phyloP scores from a whole-genome alignment of 2,888 invertebrate genomes.

The Melinaea menophilus region DNA sequence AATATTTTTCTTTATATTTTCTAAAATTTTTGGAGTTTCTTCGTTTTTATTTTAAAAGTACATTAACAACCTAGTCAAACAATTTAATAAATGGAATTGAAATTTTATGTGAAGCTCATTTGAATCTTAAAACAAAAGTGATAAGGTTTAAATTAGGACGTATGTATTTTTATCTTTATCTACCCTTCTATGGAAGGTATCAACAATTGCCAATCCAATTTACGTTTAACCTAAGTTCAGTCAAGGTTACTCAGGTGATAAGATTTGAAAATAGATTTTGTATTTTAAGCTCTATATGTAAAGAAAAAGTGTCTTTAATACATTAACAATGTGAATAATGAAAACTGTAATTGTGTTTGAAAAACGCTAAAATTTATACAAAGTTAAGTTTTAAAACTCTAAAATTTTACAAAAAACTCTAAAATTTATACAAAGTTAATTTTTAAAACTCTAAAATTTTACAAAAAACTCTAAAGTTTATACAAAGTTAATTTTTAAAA shows the following conservation, averaged over 20 bases:
- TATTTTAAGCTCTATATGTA: not conserved
- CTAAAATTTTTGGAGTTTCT: not conserved
- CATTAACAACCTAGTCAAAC: not conserved
- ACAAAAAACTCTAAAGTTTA: no score
- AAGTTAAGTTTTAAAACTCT: no score
- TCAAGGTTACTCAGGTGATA: conserved; percentile 18
- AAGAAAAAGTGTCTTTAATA: not conserved
- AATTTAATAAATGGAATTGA: conserved; percentile 2
- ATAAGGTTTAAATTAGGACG: not conserved
- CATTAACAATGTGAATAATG: no score
- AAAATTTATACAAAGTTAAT: no score
- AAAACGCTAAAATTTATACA: no score
- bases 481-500: no score
- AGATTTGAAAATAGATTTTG: conserved; percentile 1
- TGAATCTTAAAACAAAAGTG: not conserved
- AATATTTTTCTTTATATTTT: no score
- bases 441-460: no score
- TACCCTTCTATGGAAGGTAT: conserved; percentile 19
- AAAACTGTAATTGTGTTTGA: no score
- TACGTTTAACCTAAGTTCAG: conserved; percentile 17
- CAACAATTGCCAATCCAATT: conserved; percentile 25
- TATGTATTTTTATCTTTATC: conserved; percentile 12
- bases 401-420: no score
- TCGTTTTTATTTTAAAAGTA: not conserved
- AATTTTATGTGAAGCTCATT: not conserved